phyloP scores from a whole-genome alignment of 2,888 invertebrate species.

The Serripes groenlandicus region DNA sequence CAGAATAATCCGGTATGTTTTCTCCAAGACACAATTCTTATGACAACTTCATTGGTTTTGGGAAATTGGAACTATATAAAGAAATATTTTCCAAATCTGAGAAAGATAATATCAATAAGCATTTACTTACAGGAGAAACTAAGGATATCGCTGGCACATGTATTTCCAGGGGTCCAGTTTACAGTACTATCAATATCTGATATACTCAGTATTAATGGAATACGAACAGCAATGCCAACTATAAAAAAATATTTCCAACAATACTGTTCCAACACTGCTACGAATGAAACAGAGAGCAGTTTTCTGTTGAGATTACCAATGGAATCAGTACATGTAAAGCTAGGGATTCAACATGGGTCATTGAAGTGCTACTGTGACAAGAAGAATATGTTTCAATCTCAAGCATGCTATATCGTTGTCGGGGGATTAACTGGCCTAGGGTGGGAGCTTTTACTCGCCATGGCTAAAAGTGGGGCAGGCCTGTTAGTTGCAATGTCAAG shows the following conservation, averaged over 20 bases:
- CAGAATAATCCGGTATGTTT: too few relatives aligned
- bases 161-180: not conserved
- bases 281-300: not conserved
- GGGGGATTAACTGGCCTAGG: conserved; percentile 79
- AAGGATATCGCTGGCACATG: not conserved
- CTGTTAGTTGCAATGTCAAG: conserved; percentile 71
- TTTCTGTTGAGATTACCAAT: conserved; percentile 1
- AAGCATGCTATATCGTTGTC: conserved; percentile 72
- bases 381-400: conserved; percentile 52
- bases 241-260: conserved; percentile 1
- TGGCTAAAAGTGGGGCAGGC: conserved; percentile 71
- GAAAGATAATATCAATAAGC: not conserved
- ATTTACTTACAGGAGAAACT: not conserved
- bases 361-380: not conserved
- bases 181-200: not conserved
- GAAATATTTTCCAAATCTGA: too few relatives aligned
- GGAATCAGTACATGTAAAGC: not conserved
- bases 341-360: not conserved
- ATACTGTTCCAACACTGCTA: not conserved
- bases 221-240: not conserved
- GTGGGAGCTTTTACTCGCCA: conserved; percentile 71
- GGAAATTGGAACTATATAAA: too few relatives aligned
- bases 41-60: too few relatives aligned
- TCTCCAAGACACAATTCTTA: too few relatives aligned
- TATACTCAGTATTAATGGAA: not conserved